Percentiles rank a stretch among this genome's conserved stretches.
phyloP scores from a whole-genome alignment of 2,888 invertebrate genomes.

The Serrognathus titanus region DNA sequence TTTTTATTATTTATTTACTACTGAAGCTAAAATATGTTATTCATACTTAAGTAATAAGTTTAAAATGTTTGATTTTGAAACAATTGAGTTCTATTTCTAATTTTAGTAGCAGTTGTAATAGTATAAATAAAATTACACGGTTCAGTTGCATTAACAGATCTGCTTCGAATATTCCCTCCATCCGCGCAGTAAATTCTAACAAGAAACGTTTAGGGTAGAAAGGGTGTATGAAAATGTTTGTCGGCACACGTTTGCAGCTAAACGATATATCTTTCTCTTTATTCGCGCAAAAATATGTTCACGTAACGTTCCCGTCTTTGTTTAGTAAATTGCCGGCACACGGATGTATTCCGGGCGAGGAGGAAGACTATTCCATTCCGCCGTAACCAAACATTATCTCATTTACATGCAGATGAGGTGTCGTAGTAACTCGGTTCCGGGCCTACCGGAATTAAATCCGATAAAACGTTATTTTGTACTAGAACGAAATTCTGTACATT shows the following conservation, averaged over 20 bases:
- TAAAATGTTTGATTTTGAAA: too few species aligned
- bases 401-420: slow-evolving; percentile 48
- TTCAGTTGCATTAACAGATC: too few species aligned
- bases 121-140: too few species aligned
- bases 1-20: too few species aligned
- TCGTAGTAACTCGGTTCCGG: slow-evolving; percentile 37
- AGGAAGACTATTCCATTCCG: slow-evolving; percentile 28
- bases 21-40: too few species aligned
- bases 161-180: too few species aligned
- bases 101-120: too few species aligned
- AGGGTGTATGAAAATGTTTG: slow-evolving; percentile 27
- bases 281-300: slow-evolving; percentile 29
- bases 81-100: too few species aligned
- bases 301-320: slow-evolving; percentile 31
- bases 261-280: slow-evolving; percentile 29
- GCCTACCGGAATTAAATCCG: slow-evolving; percentile 35
- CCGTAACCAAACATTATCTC: slow-evolving; percentile 44
- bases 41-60: too few species aligned
- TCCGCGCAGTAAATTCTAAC: neutral
- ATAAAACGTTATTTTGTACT: slow-evolving; percentile 30
- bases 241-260: slow-evolving; percentile 26
- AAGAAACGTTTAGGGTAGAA: slow-evolving; percentile 1
- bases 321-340: slow-evolving; percentile 29
- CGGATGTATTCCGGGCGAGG: slow-evolving; percentile 14
- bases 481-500: slow-evolving; percentile 1